phyloP scores from a whole-genome alignment of 2,888 invertebrate genomes.

The Phania funesta region DNA sequence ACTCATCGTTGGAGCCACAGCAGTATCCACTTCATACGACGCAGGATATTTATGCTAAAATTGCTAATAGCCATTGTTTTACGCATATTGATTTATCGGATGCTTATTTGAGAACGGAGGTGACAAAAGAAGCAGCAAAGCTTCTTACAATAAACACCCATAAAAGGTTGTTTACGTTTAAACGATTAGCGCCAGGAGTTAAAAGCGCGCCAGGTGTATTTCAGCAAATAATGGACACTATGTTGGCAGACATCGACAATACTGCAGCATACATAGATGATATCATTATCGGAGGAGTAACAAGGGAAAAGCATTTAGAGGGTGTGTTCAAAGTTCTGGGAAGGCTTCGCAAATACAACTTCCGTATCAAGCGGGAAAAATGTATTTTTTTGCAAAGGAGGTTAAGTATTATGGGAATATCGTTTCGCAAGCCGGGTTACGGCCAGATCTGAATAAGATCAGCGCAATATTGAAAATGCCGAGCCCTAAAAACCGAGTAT shows the following conservation, averaged over 20 bases:
- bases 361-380: conserved; percentile 8
- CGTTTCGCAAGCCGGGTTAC: not conserved
- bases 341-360: conserved; percentile 5
- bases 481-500: not conserved
- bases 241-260: conserved; percentile 13
- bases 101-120: conserved; percentile 9
- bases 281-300: conserved; percentile 1
- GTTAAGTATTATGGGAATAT: conserved; percentile 15
- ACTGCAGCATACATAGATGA: conserved; percentile 13
- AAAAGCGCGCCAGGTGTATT: conserved; percentile 19
- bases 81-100: conserved; percentile 39
- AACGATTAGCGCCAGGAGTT: conserved; percentile 9
- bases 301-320: not conserved
- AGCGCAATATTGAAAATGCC: not conserved
- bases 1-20: not conserved
- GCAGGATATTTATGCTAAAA: conserved; percentile 10
- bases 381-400: conserved; percentile 10
- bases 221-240: conserved; percentile 30
- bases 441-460: conserved; percentile 13
- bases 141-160: conserved; percentile 11
- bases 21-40: conserved; percentile 11
- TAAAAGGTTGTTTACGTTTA: conserved; percentile 19
- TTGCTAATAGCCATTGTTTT: conserved; percentile 12
- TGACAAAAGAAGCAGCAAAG: conserved; percentile 7
- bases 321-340: not conserved